Evolutionary conservation across 2,888 invertebrate genomes (phyloP), one percentile per base, ranked within the genome.

Genomic region (Blera fallax): DNA sequence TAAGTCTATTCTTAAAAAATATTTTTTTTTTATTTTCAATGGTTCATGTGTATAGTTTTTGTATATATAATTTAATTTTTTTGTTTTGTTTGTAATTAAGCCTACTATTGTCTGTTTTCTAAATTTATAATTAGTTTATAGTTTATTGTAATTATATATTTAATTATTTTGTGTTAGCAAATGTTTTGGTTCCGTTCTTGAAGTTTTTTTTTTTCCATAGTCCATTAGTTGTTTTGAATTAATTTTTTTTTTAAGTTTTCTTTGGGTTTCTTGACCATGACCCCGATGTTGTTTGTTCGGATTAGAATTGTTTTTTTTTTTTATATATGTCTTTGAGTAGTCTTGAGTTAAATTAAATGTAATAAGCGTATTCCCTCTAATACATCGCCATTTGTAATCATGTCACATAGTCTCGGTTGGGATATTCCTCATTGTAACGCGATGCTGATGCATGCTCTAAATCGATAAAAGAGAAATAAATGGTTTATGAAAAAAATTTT

Each of bases 351-450:
- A 80, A 52, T 74, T 84, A 80, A 80, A 50, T 76, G 54, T 85
- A 85, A 81, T 85, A 85, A 85, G 85, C 85, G 85, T 85, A 81
- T 81, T 81, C 60, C 65, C 67, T 67, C 32, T 72, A 65, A 67
- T 67, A 72, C 72, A 73, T 77, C 58, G 70, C 52, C 87, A 87
- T 87, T 88, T 88, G 88, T 88, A 89, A 90, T 92, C 89, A 91
- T 89, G 91, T 91, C 83, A 91, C 91, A 87, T 91, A 92, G 85
- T 92, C 92, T 45, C 91, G 90, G 83, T 87, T 91, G 4, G 90
- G 88, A 87, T 91, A 92, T 74, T 92, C 92, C 82, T 92, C 91
- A 87, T 88, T 90, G 83, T 91, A 92, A 54, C 92, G 91, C n/a
- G 89, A 89, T 62, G 91, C 88, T 80, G 90, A 89, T 48, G 88